Percentiles rank a stretch among this genome's conserved stretches.
phyloP scores from a whole-genome alignment of 2,113 vertebrate species.

The Paramormyrops kingsleyae region DNA sequence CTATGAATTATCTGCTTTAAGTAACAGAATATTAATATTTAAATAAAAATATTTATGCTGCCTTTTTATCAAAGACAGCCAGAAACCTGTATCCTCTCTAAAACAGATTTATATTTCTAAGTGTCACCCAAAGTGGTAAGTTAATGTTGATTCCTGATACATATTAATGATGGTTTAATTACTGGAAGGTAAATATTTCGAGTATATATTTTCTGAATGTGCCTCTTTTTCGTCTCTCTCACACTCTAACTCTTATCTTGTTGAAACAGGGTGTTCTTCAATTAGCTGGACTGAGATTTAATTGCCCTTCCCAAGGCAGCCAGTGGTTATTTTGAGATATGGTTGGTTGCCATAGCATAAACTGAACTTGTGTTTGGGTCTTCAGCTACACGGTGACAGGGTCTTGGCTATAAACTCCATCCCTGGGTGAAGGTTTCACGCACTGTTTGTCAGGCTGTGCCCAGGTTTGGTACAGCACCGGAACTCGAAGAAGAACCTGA shows the following conservation, averaged over 20 bases:
- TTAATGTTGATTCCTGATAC: neutral
- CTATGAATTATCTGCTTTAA: neutral
- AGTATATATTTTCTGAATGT: neutral
- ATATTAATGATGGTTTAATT: neutral
- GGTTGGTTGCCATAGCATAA: neutral
- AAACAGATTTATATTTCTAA: neutral
- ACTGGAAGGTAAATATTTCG: neutral
- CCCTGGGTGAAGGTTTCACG: neutral
- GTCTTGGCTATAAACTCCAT: neutral
- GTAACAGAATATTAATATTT: neutral
- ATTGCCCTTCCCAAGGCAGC: neutral
- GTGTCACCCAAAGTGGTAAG: neutral
- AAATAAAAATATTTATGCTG: neutral
- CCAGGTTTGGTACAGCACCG: neutral
- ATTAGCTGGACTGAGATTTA: constrained; percentile 5
- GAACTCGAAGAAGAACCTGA: neutral
- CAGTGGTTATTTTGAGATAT: neutral
- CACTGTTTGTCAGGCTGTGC: neutral
- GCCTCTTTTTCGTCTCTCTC: neutral
- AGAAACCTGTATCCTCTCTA: neutral
- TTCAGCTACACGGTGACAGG: neutral
- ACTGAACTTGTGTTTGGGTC: neutral
- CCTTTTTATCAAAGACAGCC: neutral
- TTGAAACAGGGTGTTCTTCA: neutral
- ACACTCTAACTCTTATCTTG: neutral